These are phyloP conservation scores for Dichetophora obliterata DNA, from an alignment of 2,888 invertebrate species.

Conservation along the genomic window DNA sequence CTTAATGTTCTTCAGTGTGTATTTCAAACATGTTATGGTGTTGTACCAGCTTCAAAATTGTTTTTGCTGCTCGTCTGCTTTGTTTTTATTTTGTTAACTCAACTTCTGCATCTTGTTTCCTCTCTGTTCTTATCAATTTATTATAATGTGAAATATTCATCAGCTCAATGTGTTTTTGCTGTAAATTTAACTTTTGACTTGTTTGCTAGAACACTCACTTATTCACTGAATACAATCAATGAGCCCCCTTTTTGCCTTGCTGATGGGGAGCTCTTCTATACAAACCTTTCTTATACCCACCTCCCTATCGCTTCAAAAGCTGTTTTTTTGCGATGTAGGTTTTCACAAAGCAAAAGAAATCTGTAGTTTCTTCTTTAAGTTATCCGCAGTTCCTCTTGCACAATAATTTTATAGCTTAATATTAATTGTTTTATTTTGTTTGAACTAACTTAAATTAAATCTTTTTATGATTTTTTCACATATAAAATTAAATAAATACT, in stretches of 20 bases:
- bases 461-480: not conserved
- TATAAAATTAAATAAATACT: not conserved
- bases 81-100: constrained; percentile 3
- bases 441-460: not conserved
- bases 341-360: constrained; percentile 4
- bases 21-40: not conserved
- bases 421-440: not conserved
- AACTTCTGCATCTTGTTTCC: not conserved
- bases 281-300: not conserved
- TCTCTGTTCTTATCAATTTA: too few relatives aligned
- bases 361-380: not conserved
- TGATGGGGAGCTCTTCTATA: not conserved
- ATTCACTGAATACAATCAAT: not conserved
- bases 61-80: not conserved
- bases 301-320: too few relatives aligned
- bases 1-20: not conserved
- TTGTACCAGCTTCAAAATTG: not conserved
- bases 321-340: not conserved
- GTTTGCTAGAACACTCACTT: not conserved
- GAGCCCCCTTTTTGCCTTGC: not conserved
- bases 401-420: not conserved
- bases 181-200: too few relatives aligned
- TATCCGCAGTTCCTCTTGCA: not conserved
- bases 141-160: too few relatives aligned
- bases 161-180: too few relatives aligned